Base-by-base conservation (phyloP, 35 echinoderm and acorn worm genomes). In the Acanthaster planci region DNA sequence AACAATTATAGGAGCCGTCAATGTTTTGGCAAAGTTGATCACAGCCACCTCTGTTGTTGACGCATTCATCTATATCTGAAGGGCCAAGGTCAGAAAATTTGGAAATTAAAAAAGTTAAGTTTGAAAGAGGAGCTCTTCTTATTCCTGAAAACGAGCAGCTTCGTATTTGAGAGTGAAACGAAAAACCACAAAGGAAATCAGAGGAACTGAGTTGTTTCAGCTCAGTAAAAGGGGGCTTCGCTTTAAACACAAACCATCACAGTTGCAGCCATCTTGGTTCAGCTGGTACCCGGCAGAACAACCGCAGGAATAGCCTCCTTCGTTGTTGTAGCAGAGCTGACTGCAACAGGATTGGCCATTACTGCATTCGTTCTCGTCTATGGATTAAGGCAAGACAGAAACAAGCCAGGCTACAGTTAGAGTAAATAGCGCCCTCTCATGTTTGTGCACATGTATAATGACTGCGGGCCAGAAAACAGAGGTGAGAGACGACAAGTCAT, bases 61-160 rank as follows among this genome's bases (percentile, higher is more conserved):
- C 82, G 56, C 94, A 97, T 22, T 97, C 94, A 60, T 97, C 55
- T n/a, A 89, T 78, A 87, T 92, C 94, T 97, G 87, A 40, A 75
- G 86, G 72, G 17, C 42, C 4, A 47, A 47, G 42, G 42, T 47
- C 12, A 47, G 42, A 47, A 47, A 47, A 47, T 47, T 47, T 47
- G 42, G 4, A 6, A 6, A 47, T 47, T 4, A 47, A 47, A 6
- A 6, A 4, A 47, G 12, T 6, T 47, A 47, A 47, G 12, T 47
- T 12, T 12, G 4, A 47, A 47, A 47, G 42, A 12, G 42, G 12
- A 47, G 4, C 12, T 4, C 4, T 12, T 47, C 42, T 47, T n/a
- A n/a, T n/a, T n/a, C n/a, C n/a, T n/a, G n/a, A n/a, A n/a, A n/a
- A n/a, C n/a, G n/a, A n/a, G n/a, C n/a, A n/a, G n/a, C n/a, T n/a